A percentile compares a stretch with the other conserved stretches of the same genome.
Conservation (phyloP, 2,113 vertebrate species). For the Electrona antarctica region DNA sequence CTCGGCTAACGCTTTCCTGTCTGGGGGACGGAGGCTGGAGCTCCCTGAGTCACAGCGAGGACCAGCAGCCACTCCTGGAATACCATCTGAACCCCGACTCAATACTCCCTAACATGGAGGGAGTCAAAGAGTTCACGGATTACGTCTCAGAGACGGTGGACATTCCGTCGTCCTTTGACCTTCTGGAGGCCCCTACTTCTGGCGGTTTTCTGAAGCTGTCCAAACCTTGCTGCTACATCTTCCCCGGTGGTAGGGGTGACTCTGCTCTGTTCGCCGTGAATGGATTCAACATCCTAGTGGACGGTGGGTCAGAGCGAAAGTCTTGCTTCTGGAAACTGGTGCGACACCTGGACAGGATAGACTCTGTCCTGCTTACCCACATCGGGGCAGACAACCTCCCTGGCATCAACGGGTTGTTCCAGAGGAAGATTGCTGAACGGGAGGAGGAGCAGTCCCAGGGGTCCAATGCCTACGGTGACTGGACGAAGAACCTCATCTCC, state of each 20-base stretch:
- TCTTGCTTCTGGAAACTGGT: constrained; percentile 99
- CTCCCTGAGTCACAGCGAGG: constrained; percentile 85
- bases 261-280: constrained; percentile 97
- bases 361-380: constrained; percentile 95
- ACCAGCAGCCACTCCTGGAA: constrained; percentile 80
- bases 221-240: constrained; percentile 98
- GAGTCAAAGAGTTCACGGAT: constrained; percentile 92
- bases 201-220: constrained; percentile 98
- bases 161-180: constrained; percentile 93
- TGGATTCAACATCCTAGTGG: constrained; percentile 96
- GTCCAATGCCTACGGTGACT: constrained; percentile 91
- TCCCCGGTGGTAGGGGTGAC: constrained; percentile 95
- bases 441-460: constrained; percentile 93
- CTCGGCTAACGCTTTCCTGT: constrained; percentile 90
- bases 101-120: constrained; percentile 90
- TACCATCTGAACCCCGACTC: constrained; percentile 89
- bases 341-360: constrained; percentile 94
- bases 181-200: constrained; percentile 95
- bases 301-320: constrained; percentile 94
- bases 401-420: constrained; percentile 94
- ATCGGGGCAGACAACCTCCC: constrained; percentile 97
- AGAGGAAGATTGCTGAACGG: constrained; percentile 95
- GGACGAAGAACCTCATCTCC: constrained; percentile 97
- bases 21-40: constrained; percentile 91
- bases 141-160: constrained; percentile 96